A percentile compares a stretch with the other conserved stretches of the same genome.
Conservation (phyloP, 2,888 invertebrate genomes). For the Taphrorychus bicolor region DNA sequence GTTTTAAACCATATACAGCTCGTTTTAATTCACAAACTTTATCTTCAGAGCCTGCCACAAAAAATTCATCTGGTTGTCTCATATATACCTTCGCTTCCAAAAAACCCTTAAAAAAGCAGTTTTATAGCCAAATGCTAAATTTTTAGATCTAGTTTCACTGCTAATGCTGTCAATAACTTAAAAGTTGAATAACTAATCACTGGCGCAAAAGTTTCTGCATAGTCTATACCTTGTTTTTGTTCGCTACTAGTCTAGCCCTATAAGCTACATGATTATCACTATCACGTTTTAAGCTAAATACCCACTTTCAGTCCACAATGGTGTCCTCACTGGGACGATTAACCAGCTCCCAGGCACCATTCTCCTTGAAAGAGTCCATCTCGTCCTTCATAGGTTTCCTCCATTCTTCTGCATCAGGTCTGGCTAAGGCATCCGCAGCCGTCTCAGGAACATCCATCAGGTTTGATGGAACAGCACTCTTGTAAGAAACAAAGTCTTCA, state of each 20-base stretch:
- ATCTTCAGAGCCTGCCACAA: slow-evolving; percentile 11
- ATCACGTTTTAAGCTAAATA: slow-evolving; percentile 43
- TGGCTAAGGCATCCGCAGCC: slow-evolving; percentile 43
- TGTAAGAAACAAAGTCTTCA: slow-evolving; percentile 38
- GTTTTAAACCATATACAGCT: slow-evolving; percentile 44
- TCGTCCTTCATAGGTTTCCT: slow-evolving; percentile 47
- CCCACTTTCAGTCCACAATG: slow-evolving; percentile 47
- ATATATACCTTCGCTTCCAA: slow-evolving; percentile 43
- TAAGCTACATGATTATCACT: slow-evolving; percentile 41
- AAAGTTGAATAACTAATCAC: slow-evolving; percentile 40
- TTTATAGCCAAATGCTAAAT: slow-evolving; percentile 41
- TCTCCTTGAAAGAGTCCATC: slow-evolving; percentile 43
- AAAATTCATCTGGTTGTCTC: slow-evolving; percentile 42
- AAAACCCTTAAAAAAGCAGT: slow-evolving; percentile 47
- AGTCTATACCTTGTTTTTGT: slow-evolving; percentile 44
- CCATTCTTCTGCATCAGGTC: slow-evolving; percentile 44
- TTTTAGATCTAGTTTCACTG: slow-evolving; percentile 41
- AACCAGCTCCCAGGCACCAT: slow-evolving; percentile 46
- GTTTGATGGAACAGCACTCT: no score
- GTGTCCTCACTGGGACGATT: slow-evolving; percentile 40
- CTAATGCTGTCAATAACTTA: slow-evolving; percentile 41
- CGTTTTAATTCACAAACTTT: slow-evolving; percentile 37
- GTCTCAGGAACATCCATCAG: slow-evolving; percentile 40
- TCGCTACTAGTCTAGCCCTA: slow-evolving; percentile 45
- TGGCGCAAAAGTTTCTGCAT: slow-evolving; percentile 44